Evolutionary conservation across 2,113 vertebrate genomes (phyloP).

Genomic region (Neoarius graeffei): DNA sequence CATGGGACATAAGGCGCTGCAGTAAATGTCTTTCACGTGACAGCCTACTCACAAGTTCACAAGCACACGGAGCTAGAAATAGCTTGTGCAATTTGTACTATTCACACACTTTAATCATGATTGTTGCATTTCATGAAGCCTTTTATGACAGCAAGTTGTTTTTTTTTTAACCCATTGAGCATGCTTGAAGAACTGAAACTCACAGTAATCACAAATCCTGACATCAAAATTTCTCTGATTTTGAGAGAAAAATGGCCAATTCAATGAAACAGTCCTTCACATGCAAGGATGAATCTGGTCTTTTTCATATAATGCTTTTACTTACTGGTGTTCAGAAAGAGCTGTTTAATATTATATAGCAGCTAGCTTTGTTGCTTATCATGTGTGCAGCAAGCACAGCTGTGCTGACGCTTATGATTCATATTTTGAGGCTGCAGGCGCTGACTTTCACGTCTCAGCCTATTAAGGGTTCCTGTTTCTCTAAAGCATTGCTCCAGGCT

Average conservation of each 20-base stretch:
- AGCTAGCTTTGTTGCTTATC: constrained; percentile 42
- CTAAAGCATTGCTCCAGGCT: constrained; percentile 70
- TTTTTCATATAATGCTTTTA: not conserved
- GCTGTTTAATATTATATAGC: constrained; percentile 32
- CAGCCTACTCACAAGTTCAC: not conserved
- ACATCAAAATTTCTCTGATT: not conserved
- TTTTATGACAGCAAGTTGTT: not conserved
- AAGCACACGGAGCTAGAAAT: constrained; percentile 1
- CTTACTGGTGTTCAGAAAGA: constrained; percentile 1
- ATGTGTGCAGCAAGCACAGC: constrained; percentile 41
- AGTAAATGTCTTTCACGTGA: not conserved
- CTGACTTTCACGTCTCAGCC: constrained; percentile 68
- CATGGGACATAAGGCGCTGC: not conserved
- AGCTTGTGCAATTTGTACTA: not conserved
- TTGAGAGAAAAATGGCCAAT: not conserved
- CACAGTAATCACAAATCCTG: not conserved
- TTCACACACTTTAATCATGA: not conserved
- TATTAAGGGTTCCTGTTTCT: constrained; percentile 69
- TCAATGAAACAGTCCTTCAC: not conserved
- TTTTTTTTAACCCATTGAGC: not conserved
- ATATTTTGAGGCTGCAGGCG: constrained; percentile 66
- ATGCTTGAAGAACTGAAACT: not conserved
- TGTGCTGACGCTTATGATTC: constrained; percentile 65
- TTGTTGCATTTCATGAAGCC: not conserved
- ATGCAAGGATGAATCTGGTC: not conserved